Percentiles rank a stretch among this genome's conserved stretches.
phyloP scores from a whole-genome alignment of 2,888 invertebrate species.

The Opisthograptis luteolata region DNA sequence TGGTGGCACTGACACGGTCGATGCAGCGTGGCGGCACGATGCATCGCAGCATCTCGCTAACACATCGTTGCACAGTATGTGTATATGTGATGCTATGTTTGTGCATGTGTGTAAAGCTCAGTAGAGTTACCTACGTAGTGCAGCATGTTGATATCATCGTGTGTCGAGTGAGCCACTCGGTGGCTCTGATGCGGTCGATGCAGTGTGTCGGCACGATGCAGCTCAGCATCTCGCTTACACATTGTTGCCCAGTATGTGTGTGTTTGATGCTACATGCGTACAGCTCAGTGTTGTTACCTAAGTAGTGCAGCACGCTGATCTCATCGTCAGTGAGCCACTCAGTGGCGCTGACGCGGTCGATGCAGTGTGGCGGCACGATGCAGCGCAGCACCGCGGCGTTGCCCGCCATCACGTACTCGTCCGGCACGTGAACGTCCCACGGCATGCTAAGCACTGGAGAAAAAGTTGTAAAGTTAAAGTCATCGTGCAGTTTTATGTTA shows the following conservation, averaged over 20 bases:
- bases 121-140: conserved; percentile 63
- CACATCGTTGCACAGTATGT: too few relatives aligned
- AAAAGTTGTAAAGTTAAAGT: conserved; percentile 1
- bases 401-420: conserved; percentile 95
- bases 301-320: conserved; percentile 86
- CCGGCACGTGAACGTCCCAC: conserved; percentile 95
- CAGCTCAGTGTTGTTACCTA: conserved; percentile 57
- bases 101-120: conserved; percentile 1
- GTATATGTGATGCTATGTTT: neutral
- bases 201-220: too few relatives aligned
- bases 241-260: neutral
- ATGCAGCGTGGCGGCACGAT: too few relatives aligned
- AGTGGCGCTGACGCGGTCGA: conserved; percentile 93
- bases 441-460: conserved; percentile 90
- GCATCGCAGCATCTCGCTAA: too few relatives aligned
- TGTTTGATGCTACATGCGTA: neutral
- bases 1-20: too few relatives aligned
- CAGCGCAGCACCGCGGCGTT: conserved; percentile 96
- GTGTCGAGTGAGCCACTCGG: conserved; percentile 96
- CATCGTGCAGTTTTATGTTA: neutral
- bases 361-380: conserved; percentile 94
- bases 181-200: too few relatives aligned
- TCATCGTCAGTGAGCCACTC: conserved; percentile 95
- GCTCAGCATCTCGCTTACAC: too few relatives aligned
- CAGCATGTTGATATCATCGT: conserved; percentile 89